These are phyloP conservation scores for Zophobas atratus DNA, from an alignment of 1,140 invertebrate genomes.

Conservation along the genomic window DNA sequence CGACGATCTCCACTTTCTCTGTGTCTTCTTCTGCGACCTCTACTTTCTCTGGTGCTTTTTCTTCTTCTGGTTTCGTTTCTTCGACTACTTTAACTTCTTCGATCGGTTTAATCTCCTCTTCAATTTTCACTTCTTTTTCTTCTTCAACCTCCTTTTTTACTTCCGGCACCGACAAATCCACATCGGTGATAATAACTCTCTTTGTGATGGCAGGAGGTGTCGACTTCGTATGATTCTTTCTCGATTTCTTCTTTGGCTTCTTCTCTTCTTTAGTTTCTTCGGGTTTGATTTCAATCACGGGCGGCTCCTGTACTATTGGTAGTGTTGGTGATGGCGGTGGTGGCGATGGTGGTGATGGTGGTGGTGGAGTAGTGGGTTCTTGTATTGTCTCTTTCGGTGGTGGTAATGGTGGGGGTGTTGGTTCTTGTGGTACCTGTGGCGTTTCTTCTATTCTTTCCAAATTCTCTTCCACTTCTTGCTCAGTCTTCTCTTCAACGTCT, in stretches of 20 bases:
- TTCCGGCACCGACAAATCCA: constrained; percentile 54
- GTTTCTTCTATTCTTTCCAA: constrained; percentile 6
- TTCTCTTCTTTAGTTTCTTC: constrained; percentile 33
- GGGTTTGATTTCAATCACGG: neutral
- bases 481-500: constrained; percentile 32
- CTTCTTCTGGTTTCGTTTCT: constrained; percentile 1
- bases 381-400: neutral
- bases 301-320: neutral
- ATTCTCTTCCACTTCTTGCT: constrained; percentile 30
- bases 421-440: constrained; percentile 9
- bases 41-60: neutral
- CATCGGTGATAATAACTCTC: constrained; percentile 63
- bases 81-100: constrained; percentile 48
- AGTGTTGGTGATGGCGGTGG: neutral
- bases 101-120: constrained; percentile 10
- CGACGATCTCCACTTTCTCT: neutral
- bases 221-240: constrained; percentile 45
- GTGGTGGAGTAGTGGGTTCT: neutral
- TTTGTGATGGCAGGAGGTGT: constrained; percentile 56
- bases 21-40: constrained; percentile 13
- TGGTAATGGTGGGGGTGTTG: neutral
- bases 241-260: constrained; percentile 57
- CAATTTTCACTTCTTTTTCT: constrained; percentile 12
- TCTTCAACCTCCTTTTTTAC: constrained; percentile 48
- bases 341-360: neutral